Evolutionary conservation across 2,113 vertebrate species (phyloP).

Genomic region (Turnix velox): DNA sequence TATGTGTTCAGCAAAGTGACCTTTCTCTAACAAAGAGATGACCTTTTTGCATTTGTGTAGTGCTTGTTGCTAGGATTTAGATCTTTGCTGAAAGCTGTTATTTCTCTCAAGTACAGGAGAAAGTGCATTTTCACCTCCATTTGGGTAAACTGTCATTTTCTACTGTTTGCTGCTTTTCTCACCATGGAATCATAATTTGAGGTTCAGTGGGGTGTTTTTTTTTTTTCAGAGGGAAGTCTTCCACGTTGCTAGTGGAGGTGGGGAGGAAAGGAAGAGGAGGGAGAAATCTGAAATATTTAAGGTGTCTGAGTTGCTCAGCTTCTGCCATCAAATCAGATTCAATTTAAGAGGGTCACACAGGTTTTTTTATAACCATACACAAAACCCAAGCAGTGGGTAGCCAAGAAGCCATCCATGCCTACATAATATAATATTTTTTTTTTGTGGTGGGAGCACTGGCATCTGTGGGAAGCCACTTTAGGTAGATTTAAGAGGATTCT

Average conservation of each 20-base stretch:
- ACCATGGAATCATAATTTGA: constrained; percentile 37
- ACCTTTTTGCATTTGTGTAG: constrained; percentile 55
- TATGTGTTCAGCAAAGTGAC: background rate
- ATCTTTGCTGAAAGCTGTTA: constrained; percentile 61
- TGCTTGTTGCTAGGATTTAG: constrained; percentile 58
- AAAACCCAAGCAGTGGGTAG: constrained; percentile 42
- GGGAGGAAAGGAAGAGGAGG: constrained; percentile 25
- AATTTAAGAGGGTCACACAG: constrained; percentile 30
- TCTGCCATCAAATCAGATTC: constrained; percentile 43
- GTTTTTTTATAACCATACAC: constrained; percentile 7
- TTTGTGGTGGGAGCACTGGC: constrained; percentile 26
- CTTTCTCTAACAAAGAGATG: constrained; percentile 44
- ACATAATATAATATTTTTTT: constrained; percentile 40
- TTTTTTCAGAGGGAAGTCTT: constrained; percentile 38
- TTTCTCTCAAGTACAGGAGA: constrained; percentile 55
- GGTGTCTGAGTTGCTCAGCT: constrained; percentile 38
- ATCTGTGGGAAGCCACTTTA: constrained; percentile 28
- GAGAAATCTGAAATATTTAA: constrained; percentile 35
- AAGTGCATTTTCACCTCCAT: constrained; percentile 50
- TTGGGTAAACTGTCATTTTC: constrained; percentile 56
- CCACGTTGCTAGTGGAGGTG: background rate
- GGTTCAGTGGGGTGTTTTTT: constrained; percentile 46
- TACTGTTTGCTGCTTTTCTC: constrained; percentile 55
- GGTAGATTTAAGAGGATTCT: constrained; percentile 40
- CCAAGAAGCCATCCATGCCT: background rate